Evolutionary conservation across 37 sponge, comb jelly and placozoan species (phyloP).

Genomic region (Aplysina aerophoba): DNA sequence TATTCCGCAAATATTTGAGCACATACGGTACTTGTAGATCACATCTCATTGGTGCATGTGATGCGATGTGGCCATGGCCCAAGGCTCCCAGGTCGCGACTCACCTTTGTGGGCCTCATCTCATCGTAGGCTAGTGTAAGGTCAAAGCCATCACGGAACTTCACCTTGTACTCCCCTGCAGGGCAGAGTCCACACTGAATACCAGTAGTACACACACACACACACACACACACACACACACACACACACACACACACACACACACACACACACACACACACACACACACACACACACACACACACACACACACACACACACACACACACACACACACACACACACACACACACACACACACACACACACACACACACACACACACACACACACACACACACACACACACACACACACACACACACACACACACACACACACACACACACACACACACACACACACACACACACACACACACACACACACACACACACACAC

Average conservation of each 20-base stretch:
- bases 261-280: constrained; percentile 9
- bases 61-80: no score
- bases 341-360: constrained; percentile 12
- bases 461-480: no score
- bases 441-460: no score
- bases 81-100: neutral
- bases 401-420: constrained; percentile 25
- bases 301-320: constrained; percentile 2
- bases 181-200: neutral
- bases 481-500: no score
- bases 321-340: neutral
- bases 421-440: constrained; percentile 8
- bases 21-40: no score
- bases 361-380: constrained; percentile 13
- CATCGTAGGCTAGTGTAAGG: neutral
- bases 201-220: no score
- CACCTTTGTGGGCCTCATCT: constrained; percentile 20
- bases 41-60: no score
- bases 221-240: no score
- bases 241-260: constrained; percentile 14
- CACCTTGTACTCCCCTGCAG: neutral
- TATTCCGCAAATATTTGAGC: no score
- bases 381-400: neutral
- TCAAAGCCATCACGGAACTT: constrained; percentile 15
- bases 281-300: constrained; percentile 27